Percentiles rank a stretch among this genome's conserved stretches.
Evolutionary conservation across 2,113 vertebrate genomes (phyloP).

Genomic region (Nannospalax galili): DNA sequence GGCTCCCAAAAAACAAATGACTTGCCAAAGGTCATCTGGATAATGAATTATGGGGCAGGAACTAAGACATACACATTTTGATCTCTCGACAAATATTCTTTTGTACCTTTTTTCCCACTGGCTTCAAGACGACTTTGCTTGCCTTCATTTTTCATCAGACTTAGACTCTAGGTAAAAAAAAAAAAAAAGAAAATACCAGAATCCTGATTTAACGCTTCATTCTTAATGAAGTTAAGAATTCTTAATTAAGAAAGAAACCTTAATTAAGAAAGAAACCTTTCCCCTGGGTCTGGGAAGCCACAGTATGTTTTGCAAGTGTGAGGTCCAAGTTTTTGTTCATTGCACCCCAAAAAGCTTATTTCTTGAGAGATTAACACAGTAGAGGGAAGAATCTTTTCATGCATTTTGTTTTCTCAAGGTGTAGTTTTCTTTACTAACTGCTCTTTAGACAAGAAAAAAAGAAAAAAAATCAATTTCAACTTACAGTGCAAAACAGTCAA

Average conservation of each 20-base stretch:
- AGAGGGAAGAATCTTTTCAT: neutral
- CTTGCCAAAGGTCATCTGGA: neutral
- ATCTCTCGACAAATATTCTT: neutral
- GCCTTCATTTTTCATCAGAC: slow-evolving; percentile 62
- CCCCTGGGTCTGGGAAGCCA: neutral
- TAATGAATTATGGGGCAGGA: neutral
- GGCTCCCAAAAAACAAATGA: neutral
- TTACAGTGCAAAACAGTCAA: neutral
- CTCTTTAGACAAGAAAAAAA: slow-evolving; percentile 27
- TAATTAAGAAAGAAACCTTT: neutral
- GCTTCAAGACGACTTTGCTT: slow-evolving; percentile 60
- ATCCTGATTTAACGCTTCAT: slow-evolving; percentile 19
- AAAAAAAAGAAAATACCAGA: slow-evolving; percentile 46
- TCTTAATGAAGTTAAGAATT: slow-evolving; percentile 20
- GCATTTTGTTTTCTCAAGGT: slow-evolving; percentile 36
- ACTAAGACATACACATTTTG: neutral
- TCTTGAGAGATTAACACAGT: slow-evolving; percentile 11
- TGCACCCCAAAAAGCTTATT: neutral
- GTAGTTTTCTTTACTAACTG: slow-evolving; percentile 29
- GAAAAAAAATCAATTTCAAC: slow-evolving; percentile 11
- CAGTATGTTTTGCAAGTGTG: neutral
- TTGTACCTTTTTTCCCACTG: slow-evolving; percentile 77
- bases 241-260: neutral
- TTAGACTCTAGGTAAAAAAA: slow-evolving; percentile 65
- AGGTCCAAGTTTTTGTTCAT: neutral